Conservation (phyloP, 2,113 vertebrate species). For the Acinonyx jubatus region DNA sequence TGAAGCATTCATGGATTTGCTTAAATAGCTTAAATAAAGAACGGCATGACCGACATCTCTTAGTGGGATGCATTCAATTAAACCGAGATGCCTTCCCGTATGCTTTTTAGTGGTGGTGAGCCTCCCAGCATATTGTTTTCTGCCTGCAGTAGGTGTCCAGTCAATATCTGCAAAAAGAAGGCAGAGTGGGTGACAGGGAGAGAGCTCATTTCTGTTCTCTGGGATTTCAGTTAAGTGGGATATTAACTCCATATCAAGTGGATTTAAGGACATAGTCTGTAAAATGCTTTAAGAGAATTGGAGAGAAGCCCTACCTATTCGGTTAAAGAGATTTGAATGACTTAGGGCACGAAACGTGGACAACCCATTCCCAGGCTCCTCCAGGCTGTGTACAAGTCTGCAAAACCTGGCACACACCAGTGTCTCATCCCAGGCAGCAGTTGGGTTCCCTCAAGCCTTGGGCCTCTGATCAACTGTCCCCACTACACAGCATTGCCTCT, state of each 20-base stretch:
- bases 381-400: background rate
- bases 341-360: background rate
- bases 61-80: background rate
- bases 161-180: background rate
- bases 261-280: background rate
- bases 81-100: background rate
- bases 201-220: background rate
- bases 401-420: background rate
- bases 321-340: background rate
- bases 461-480: background rate
- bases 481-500: background rate
- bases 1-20: background rate
- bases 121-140: background rate
- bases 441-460: background rate
- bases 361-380: background rate
- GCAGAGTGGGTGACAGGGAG: background rate
- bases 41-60: background rate
- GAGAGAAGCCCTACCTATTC: background rate
- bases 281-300: background rate
- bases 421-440: background rate
- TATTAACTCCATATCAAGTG: background rate
- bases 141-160: background rate
- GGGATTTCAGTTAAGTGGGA: background rate
- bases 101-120: background rate
- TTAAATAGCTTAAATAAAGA: background rate